phyloP scores from a whole-genome alignment of 2,797 vertebrate species.

The Staurois parvus region DNA sequence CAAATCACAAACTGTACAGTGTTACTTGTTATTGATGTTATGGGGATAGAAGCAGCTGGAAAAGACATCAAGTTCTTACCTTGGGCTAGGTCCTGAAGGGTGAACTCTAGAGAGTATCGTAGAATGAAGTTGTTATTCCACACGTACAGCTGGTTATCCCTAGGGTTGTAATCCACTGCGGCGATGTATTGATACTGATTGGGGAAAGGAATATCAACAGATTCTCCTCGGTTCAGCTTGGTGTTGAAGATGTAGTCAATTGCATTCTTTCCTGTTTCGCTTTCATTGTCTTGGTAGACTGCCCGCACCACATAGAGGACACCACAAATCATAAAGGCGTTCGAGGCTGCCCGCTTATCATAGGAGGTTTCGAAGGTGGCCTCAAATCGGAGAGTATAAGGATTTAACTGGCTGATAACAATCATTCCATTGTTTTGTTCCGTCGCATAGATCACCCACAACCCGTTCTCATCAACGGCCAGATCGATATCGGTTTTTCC shows the following conservation, averaged over 20 bases:
- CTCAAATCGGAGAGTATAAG: slow-evolving; percentile 96
- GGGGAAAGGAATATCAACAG: slow-evolving; percentile 94
- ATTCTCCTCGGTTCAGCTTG: slow-evolving; percentile 89
- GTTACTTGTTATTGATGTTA: not conserved
- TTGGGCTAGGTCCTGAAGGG: slow-evolving; percentile 95
- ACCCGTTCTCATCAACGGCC: slow-evolving; percentile 96
- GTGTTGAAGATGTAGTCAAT: slow-evolving; percentile 98
- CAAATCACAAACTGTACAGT: not conserved
- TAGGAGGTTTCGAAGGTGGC: slow-evolving; percentile 96
- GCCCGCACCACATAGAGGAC: slow-evolving; percentile 97
- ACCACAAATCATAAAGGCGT: slow-evolving; percentile 99
- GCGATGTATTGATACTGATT: slow-evolving; percentile 99
- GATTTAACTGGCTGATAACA: slow-evolving; percentile 97
- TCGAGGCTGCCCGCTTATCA: slow-evolving; percentile 96
- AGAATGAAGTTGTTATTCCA: slow-evolving; percentile 99
- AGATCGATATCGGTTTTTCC: slow-evolving; percentile 98
- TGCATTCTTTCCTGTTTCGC: slow-evolving; percentile 93
- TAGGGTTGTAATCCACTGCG: slow-evolving; percentile 98
- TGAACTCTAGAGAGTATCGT: slow-evolving; percentile 94
- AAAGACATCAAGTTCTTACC: slow-evolving; percentile 79
- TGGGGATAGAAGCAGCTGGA: not conserved
- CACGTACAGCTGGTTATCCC: slow-evolving; percentile 98
- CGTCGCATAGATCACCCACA: slow-evolving; percentile 98
- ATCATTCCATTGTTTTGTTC: slow-evolving; percentile 99
- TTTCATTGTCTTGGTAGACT: slow-evolving; percentile 98